Evolutionary conservation across 2,888 invertebrate genomes (phyloP).

Genomic region (Pyrrhia umbra): DNA sequence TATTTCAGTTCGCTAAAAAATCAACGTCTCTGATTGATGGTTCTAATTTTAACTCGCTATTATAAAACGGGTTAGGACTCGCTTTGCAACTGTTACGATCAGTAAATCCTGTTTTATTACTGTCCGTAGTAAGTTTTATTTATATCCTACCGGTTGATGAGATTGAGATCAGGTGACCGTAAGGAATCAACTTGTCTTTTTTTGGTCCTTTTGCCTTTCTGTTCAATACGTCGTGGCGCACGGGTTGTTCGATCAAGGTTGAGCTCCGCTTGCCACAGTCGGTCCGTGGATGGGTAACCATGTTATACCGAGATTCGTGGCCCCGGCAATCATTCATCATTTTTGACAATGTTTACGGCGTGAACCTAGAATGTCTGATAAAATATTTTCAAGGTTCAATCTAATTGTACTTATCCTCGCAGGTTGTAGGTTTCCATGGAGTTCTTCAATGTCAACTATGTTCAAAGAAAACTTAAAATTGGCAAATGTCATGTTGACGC

Average conservation of each 20-base stretch:
- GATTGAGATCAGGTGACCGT: slow-evolving; percentile 21
- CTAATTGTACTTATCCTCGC: too few species aligned
- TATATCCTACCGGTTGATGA: slow-evolving; percentile 13
- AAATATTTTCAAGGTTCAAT: too few species aligned
- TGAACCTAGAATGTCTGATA: too few species aligned
- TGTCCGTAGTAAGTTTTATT: slow-evolving; percentile 24
- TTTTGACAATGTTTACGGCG: too few species aligned
- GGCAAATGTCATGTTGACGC: too few species aligned
- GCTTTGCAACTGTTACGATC: slow-evolving; percentile 28
- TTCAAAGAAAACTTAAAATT: too few species aligned
- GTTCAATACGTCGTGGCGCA: not conserved
- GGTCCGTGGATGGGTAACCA: too few species aligned
- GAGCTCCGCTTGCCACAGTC: too few species aligned
- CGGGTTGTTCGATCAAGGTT: not conserved
- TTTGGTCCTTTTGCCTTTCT: not conserved
- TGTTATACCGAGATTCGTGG: too few species aligned
- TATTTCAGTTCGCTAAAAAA: slow-evolving; percentile 23
- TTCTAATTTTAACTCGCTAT: slow-evolving; percentile 41
- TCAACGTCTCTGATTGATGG: slow-evolving; percentile 21
- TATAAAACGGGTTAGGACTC: slow-evolving; percentile 38
- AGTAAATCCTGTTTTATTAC: slow-evolving; percentile 36
- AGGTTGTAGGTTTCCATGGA: too few species aligned
- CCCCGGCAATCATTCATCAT: too few species aligned
- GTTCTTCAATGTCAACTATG: too few species aligned
- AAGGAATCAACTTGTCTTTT: not conserved